Conservation (phyloP, 2,888 invertebrate species). For the Biston betularia region DNA sequence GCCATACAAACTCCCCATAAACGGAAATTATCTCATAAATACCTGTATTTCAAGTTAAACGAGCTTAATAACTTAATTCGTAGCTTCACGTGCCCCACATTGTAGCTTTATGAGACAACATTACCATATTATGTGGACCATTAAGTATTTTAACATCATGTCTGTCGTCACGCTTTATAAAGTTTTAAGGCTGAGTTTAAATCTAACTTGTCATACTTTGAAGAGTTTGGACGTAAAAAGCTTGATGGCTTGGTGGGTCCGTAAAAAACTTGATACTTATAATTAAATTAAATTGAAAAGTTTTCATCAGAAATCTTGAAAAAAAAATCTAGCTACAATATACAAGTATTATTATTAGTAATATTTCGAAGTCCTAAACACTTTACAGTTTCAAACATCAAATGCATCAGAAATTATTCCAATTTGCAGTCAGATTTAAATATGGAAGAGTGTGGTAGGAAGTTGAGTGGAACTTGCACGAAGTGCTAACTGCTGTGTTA, state of each 20-base stretch:
- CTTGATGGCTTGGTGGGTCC: conserved; percentile 2
- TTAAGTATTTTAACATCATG: conserved; percentile 60
- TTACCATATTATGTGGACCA: conserved; percentile 57
- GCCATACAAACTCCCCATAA: conserved; percentile 3
- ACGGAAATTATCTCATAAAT: conserved; percentile 31
- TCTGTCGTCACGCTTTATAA: conserved; percentile 52
- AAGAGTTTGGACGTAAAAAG: conserved; percentile 32
- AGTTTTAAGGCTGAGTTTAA: conserved; percentile 46
- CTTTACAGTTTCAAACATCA: conserved; percentile 33
- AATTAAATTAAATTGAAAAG: too few relatives aligned
- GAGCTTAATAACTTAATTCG: conserved; percentile 40
- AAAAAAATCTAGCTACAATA: too few relatives aligned
- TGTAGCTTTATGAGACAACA: conserved; percentile 55
- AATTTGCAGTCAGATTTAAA: conserved; percentile 66
- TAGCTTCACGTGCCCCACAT: conserved; percentile 47
- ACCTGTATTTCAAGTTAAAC: conserved; percentile 32
- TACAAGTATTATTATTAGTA: not conserved
- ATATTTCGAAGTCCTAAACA: not conserved
- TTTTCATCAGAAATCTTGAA: too few relatives aligned
- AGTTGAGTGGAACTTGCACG: conserved; percentile 45
- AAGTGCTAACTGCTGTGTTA: conserved; percentile 47
- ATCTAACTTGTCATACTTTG: conserved; percentile 34
- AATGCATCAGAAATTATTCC: conserved; percentile 40
- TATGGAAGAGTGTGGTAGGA: conserved; percentile 62
- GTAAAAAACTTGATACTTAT: not conserved